These are phyloP conservation scores for Discoglossus pictus DNA, from an alignment of 2,797 vertebrate genomes.

Conservation along the genomic window DNA sequence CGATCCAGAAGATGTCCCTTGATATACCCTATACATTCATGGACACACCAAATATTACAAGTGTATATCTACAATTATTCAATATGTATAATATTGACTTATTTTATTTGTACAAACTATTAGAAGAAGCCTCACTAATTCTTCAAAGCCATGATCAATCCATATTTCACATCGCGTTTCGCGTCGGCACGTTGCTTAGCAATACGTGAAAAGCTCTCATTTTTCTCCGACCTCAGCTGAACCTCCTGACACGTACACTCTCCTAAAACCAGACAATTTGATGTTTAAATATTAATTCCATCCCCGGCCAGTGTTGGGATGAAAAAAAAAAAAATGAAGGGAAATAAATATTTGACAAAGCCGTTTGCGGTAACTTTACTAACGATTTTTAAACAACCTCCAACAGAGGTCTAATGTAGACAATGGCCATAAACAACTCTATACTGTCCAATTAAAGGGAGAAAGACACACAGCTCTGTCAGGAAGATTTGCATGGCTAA, in stretches of 20 bases:
- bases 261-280: constrained; percentile 8
- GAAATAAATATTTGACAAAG: constrained; percentile 83
- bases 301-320: constrained; percentile 50
- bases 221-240: constrained; percentile 26
- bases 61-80: too few species aligned
- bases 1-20: too few species aligned
- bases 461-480: constrained; percentile 95
- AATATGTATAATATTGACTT: too few species aligned
- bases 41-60: too few species aligned
- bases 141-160: too few species aligned
- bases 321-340: constrained; percentile 60
- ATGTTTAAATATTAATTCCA: constrained; percentile 55
- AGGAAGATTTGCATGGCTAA: constrained; percentile 97
- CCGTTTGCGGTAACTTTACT: constrained; percentile 88
- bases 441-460: constrained; percentile 98
- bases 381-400: constrained; percentile 97
- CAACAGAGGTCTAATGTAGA: constrained; percentile 94
- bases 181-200: neutral
- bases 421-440: constrained; percentile 98
- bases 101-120: too few species aligned
- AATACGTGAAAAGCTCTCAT: constrained; percentile 24
- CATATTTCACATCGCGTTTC: too few species aligned
- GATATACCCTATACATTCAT: too few species aligned
- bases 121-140: too few species aligned
- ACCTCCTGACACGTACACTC: constrained; percentile 41